Evolutionary conservation across 2,113 vertebrate genomes (phyloP).

Genomic region (Hypomesus transpacificus): DNA sequence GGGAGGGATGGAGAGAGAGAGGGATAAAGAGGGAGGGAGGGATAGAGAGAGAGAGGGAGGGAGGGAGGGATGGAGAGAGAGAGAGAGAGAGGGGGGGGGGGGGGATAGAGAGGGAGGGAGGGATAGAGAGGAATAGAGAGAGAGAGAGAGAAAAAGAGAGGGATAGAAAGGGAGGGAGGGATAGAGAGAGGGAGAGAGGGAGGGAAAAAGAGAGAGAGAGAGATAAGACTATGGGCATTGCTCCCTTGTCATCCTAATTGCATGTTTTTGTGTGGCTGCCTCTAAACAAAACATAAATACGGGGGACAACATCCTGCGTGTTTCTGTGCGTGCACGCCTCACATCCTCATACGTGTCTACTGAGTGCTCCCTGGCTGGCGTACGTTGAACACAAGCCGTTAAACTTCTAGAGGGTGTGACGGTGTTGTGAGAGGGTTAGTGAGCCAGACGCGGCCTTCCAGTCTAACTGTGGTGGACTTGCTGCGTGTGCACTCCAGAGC

Average conservation of each 20-base stretch:
- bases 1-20: neutral
- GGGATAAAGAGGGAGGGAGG: neutral
- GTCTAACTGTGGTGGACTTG: conserved; percentile 49
- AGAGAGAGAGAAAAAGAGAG: neutral
- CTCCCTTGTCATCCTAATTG: too few species aligned
- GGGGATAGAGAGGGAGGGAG: neutral
- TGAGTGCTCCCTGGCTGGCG: too few species aligned
- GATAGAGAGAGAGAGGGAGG: neutral
- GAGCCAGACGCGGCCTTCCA: conserved; percentile 8
- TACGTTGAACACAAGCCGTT: too few species aligned
- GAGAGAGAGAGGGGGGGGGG: neutral
- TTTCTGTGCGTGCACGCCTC: too few species aligned
- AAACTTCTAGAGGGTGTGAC: neutral
- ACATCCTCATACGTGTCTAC: too few species aligned
- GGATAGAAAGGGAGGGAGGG: neutral
- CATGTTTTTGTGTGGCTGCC: too few species aligned
- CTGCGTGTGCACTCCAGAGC: conserved; percentile 52
- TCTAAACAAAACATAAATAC: too few species aligned
- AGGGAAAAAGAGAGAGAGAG: too few species aligned
- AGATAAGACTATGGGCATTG: neutral
- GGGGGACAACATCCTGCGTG: too few species aligned
- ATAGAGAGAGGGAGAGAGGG: too few species aligned
- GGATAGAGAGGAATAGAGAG: neutral
- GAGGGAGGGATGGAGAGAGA: neutral
- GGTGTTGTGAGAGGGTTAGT: neutral